phyloP scores from a whole-genome alignment of 64 coral and sea anemone genomes.

The Porites lutea region DNA sequence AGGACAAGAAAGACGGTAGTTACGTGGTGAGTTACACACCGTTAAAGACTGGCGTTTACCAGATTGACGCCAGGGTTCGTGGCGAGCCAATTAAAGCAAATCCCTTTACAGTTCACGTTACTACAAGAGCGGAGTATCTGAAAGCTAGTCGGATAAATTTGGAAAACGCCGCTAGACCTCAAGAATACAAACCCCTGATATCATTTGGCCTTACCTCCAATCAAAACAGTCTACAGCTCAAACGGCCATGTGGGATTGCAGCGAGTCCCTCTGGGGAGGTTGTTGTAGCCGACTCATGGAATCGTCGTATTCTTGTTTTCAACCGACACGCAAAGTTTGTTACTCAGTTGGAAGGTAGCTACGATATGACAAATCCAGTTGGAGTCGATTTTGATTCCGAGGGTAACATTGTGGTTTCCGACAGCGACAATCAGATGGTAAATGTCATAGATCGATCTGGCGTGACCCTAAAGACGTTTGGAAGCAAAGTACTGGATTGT shows the following conservation, averaged over 20 bases:
- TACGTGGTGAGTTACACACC: slow-evolving; percentile 68
- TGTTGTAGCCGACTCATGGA: slow-evolving; percentile 74
- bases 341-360: slow-evolving; percentile 42
- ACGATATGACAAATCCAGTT: slow-evolving; percentile 43
- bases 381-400: slow-evolving; percentile 71
- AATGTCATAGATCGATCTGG: slow-evolving; percentile 71
- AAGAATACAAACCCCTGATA: slow-evolving; percentile 42
- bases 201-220: slow-evolving; percentile 25
- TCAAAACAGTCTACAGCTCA: slow-evolving; percentile 32
- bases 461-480: slow-evolving; percentile 63
- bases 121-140: slow-evolving; percentile 55
- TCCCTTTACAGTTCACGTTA: slow-evolving; percentile 69
- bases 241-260: slow-evolving; percentile 71
- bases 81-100: slow-evolving; percentile 51
- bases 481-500: slow-evolving; percentile 65
- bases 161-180: background rate
- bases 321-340: slow-evolving; percentile 33
- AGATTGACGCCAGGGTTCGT: slow-evolving; percentile 72
- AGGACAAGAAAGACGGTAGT: slow-evolving; percentile 84
- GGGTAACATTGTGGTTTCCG: slow-evolving; percentile 74
- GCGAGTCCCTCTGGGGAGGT: slow-evolving; percentile 41
- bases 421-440: slow-evolving; percentile 80
- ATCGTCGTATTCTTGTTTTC: slow-evolving; percentile 65
- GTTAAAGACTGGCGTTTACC: slow-evolving; percentile 53
- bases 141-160: slow-evolving; percentile 57